Base-by-base conservation (phyloP, 2,797 vertebrate genomes). In the Iguana delicatissima region DNA sequence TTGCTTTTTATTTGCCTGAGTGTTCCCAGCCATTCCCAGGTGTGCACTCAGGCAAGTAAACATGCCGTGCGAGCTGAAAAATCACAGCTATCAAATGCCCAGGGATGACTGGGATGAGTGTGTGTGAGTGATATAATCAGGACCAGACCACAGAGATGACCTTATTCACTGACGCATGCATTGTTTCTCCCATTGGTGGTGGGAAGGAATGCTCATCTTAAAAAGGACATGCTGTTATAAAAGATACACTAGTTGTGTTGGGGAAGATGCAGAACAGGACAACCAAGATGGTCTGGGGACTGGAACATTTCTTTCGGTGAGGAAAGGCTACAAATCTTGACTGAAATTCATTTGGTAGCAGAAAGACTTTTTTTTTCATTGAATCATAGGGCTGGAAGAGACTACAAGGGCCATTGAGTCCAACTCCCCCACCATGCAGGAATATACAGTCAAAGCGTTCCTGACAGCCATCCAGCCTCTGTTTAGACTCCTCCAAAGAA, bases 41-140 rank as follows among this genome's bases (percentile, higher is more conserved):
- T 46, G 52, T 72, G 46, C 12, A 59, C 24, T 76, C 69, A 67
- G 69, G 46, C 55, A 76, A 90, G 24, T 67, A 64, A 73, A 73
- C 1, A 42, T 57, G 35, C 29, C 38, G 24, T 59, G 62, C 72
- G 67, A 83, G 12, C 6, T 22, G 52, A 52, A 77, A 67, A 82
- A 77, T 89, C 72, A 83, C 38, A 67, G 14, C 64, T 89, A 76
- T 67, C 82, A 59, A 87, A 64, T 87, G 42, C 55, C 5, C 14
- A 52, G 38, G 59, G 69, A 59, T 89, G 29, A 50, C 38, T 84
- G 20, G 18, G 24, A 4, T 76, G 73, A 46, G 76, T 79, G 77
- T 50, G 24, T 26, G 77, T 20, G n/a, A 24, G 76, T 26, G 20
- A 46, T 29, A 69, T 32, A 69, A 29, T 69, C 67, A 32, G 67